phyloP scores from a whole-genome alignment of 2,797 vertebrate genomes.

The Poecilia wingei region DNA sequence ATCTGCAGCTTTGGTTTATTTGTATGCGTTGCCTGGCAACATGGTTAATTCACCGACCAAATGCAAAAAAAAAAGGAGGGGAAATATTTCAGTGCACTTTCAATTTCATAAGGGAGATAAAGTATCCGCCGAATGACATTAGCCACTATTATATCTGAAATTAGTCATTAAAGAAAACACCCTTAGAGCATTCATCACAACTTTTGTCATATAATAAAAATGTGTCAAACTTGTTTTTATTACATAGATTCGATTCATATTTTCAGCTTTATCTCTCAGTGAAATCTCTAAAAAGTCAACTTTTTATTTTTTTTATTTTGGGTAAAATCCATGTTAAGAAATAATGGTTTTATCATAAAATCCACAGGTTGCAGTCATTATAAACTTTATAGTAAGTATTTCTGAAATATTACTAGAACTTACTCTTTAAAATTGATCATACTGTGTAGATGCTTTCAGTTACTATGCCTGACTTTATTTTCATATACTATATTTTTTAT shows the following conservation, averaged over 20 bases:
- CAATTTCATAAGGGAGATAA: background rate
- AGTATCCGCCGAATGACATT: background rate
- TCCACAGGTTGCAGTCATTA: background rate
- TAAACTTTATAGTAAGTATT: no score
- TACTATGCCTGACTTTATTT: no score
- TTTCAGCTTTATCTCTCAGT: background rate
- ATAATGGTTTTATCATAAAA: background rate
- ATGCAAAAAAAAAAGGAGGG: background rate
- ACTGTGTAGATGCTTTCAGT: no score
- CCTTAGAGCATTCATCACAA: background rate
- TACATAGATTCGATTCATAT: background rate
- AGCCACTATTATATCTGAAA: background rate
- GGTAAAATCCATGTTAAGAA: background rate
- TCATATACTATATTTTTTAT: no score
- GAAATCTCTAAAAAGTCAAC: background rate
- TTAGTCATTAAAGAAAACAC: background rate
- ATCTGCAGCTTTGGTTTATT: conserved; percentile 36
- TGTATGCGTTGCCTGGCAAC: conserved; percentile 52
- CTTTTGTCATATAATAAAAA: background rate
- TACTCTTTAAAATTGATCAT: no score
- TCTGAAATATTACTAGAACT: no score
- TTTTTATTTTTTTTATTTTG: background rate
- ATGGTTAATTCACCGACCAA: conserved; percentile 30
- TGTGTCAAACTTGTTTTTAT: background rate
- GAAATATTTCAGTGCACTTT: background rate